Conservation (phyloP, 2,888 invertebrate genomes). For the Trachelus troglodyta region DNA sequence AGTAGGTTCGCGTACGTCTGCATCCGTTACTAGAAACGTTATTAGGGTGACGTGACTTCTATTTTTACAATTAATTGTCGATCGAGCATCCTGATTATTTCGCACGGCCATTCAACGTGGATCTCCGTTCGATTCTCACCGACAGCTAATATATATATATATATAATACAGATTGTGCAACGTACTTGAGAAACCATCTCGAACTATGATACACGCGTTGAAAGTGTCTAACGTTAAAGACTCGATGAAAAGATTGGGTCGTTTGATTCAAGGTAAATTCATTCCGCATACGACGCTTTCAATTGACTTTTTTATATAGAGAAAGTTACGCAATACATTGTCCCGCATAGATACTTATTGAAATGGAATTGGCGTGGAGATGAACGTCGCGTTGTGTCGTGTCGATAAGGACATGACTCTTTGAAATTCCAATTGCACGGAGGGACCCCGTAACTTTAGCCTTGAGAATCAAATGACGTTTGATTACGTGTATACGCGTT, state of each 20-base stretch:
- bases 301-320: neutral
- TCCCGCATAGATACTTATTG: neutral
- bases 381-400: too few species aligned
- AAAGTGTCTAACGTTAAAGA: neutral
- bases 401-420: neutral
- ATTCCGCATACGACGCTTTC: neutral
- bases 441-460: neutral
- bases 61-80: constrained; percentile 25
- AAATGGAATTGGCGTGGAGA: neutral
- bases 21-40: constrained; percentile 18
- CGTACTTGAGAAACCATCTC: neutral
- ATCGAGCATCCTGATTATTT: neutral
- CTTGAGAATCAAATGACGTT: neutral
- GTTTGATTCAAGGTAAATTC: neutral
- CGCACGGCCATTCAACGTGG: neutral
- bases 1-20: constrained; percentile 20
- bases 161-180: neutral
- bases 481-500: neutral
- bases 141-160: neutral
- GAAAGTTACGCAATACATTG: neutral
- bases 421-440: neutral
- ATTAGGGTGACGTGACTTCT: constrained; percentile 23
- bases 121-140: neutral
- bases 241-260: neutral
- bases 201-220: neutral